Conservation (phyloP, 2,113 vertebrate species). For the Dermatemys mawii region DNA sequence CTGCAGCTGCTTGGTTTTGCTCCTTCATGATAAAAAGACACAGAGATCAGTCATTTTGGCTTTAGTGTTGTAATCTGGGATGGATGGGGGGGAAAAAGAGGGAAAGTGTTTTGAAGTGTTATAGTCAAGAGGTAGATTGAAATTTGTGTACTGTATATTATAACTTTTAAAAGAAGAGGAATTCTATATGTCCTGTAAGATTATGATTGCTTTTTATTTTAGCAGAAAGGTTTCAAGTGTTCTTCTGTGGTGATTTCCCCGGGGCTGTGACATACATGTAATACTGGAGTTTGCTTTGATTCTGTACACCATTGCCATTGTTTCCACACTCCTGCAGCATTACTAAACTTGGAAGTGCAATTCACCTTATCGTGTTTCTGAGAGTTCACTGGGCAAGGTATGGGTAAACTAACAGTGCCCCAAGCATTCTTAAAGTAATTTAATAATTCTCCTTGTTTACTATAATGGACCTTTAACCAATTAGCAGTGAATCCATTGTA, state of each 20-base stretch:
- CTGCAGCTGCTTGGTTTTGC: conserved; percentile 14
- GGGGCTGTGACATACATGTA: background rate
- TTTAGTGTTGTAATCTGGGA: conserved; percentile 20
- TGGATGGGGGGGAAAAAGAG: background rate
- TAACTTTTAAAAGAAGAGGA: background rate
- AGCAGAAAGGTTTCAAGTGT: background rate
- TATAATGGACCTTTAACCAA: background rate
- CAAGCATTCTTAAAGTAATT: background rate
- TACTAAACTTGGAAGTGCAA: background rate
- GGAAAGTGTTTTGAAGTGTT: background rate
- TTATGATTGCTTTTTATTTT: background rate
- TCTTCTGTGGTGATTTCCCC: background rate
- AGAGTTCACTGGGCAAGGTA: conserved; percentile 41
- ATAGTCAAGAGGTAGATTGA: background rate
- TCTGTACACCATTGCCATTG: background rate
- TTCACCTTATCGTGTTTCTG: background rate
- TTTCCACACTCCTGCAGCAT: background rate
- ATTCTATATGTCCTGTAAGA: too few species aligned
- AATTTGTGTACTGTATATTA: background rate
- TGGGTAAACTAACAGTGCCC: background rate
- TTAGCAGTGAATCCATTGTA: background rate
- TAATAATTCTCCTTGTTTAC: background rate
- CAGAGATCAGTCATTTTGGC: conserved; percentile 51
- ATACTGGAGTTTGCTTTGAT: background rate
- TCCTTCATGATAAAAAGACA: conserved; percentile 30